Percentiles rank a stretch among this genome's conserved stretches.
These are phyloP conservation scores for Rhogogaster chlorosoma DNA, from an alignment of 2,888 invertebrate genomes.

Conservation along the genomic window DNA sequence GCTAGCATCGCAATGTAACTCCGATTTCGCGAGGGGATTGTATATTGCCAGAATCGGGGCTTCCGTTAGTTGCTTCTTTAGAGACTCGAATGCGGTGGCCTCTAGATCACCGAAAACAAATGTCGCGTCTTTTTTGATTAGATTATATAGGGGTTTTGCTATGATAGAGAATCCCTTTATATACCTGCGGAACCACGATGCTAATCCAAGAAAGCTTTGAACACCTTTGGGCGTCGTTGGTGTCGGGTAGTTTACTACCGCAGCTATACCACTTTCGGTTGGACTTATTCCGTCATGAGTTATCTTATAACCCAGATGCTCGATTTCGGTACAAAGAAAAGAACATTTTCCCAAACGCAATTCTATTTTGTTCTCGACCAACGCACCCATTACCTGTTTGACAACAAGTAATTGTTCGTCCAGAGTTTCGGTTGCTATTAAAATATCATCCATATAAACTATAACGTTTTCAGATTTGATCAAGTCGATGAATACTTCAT, in stretches of 20 bases:
- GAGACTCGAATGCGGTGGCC: slow-evolving; percentile 50
- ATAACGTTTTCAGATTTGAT: neutral
- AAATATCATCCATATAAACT: slow-evolving; percentile 56
- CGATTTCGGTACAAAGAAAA: slow-evolving; percentile 57
- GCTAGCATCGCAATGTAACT: slow-evolving; percentile 69
- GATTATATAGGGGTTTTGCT: slow-evolving; percentile 67
- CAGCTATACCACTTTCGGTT: slow-evolving; percentile 54
- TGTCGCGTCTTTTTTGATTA: slow-evolving; percentile 54
- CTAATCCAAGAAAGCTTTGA: slow-evolving; percentile 62
- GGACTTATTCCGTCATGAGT: slow-evolving; percentile 52
- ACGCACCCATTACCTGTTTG: too few species aligned
- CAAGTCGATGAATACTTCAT: neutral
- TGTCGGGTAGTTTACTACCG: slow-evolving; percentile 59
- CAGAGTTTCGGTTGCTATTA: slow-evolving; percentile 51
- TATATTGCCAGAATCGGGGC: slow-evolving; percentile 56
- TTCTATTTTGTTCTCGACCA: slow-evolving; percentile 52
- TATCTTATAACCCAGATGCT: slow-evolving; percentile 56
- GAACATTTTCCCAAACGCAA: slow-evolving; percentile 59
- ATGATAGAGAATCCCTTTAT: slow-evolving; percentile 58
- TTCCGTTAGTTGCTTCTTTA: slow-evolving; percentile 49
- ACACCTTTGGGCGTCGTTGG: slow-evolving; percentile 59
- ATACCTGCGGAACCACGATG: slow-evolving; percentile 63
- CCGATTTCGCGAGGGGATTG: slow-evolving; percentile 55
- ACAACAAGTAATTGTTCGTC: slow-evolving; percentile 52
- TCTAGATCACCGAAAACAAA: slow-evolving; percentile 54